phyloP scores from a whole-genome alignment of 2,113 vertebrate species.

The Cranoglanis bouderius region DNA sequence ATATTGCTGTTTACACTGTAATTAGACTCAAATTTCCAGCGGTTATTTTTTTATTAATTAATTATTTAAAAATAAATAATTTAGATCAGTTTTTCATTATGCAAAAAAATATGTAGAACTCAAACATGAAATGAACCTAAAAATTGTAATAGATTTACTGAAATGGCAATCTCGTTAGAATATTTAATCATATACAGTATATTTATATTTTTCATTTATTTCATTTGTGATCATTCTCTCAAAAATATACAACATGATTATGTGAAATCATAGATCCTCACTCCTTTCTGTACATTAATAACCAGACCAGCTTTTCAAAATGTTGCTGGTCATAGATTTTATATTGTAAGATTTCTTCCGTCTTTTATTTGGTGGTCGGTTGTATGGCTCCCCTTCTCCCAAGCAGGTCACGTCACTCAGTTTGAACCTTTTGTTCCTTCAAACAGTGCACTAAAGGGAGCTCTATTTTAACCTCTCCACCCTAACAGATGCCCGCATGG shows the following conservation, averaged over 20 bases:
- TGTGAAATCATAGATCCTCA: neutral
- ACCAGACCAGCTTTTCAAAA: neutral
- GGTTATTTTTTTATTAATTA: neutral
- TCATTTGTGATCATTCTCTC: neutral
- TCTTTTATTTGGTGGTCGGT: neutral
- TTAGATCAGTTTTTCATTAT: neutral
- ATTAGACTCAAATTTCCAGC: no score
- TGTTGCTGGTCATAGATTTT: neutral
- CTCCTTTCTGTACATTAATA: no score
- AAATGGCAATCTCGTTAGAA: neutral
- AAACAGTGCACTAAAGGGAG: slow-evolving; percentile 1
- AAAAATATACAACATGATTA: neutral
- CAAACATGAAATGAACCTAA: neutral
- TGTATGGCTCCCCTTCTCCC: slow-evolving; percentile 5
- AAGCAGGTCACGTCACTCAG: neutral
- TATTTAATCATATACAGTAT: neutral
- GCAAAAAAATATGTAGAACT: neutral
- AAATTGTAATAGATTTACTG: neutral
- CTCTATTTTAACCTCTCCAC: slow-evolving; percentile 15
- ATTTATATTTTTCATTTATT: neutral
- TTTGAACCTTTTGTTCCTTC: slow-evolving; percentile 16
- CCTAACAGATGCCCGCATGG: slow-evolving; percentile 30
- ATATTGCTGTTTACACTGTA: no score
- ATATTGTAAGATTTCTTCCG: neutral
- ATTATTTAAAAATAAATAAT: neutral